Percentiles rank a stretch among this genome's conserved stretches.
Evolutionary conservation across 2,113 vertebrate genomes (phyloP).

Genomic region (Campylomormyrus numenius): DNA sequence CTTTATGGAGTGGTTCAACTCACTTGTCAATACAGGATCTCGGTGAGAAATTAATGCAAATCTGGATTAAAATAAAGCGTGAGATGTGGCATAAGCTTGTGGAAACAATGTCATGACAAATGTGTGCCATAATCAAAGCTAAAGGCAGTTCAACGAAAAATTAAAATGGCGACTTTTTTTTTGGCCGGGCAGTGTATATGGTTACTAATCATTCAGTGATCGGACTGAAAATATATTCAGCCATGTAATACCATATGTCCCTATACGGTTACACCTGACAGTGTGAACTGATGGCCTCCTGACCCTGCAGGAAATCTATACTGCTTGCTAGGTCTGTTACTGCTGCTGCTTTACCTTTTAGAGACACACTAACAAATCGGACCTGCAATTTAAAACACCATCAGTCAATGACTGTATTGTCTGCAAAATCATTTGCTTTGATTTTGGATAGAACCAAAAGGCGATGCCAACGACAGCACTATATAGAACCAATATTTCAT

Average conservation of each 20-base stretch:
- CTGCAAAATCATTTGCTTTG: background rate
- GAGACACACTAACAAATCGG: background rate
- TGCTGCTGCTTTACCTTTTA: background rate
- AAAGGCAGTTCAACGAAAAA: too few relatives aligned
- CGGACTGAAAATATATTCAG: background rate
- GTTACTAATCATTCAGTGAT: background rate
- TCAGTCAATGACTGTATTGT: background rate
- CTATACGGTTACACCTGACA: background rate
- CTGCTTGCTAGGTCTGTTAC: background rate
- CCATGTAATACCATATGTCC: background rate
- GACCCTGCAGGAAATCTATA: background rate
- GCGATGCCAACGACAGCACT: background rate
- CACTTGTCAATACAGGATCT: too few relatives aligned
- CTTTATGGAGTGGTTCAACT: too few relatives aligned
- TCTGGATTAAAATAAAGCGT: too few relatives aligned
- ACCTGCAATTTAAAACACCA: background rate
- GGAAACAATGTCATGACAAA: too few relatives aligned
- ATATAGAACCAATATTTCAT: background rate
- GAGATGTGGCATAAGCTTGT: too few relatives aligned
- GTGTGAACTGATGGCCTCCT: background rate
- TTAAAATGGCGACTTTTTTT: too few relatives aligned
- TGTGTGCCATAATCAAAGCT: too few relatives aligned
- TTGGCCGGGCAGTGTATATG: background rate
- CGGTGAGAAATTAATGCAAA: too few relatives aligned
- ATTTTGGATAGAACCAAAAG: background rate